Conservation (phyloP, 2,888 invertebrate genomes). For the Strigamia crassipes region DNA sequence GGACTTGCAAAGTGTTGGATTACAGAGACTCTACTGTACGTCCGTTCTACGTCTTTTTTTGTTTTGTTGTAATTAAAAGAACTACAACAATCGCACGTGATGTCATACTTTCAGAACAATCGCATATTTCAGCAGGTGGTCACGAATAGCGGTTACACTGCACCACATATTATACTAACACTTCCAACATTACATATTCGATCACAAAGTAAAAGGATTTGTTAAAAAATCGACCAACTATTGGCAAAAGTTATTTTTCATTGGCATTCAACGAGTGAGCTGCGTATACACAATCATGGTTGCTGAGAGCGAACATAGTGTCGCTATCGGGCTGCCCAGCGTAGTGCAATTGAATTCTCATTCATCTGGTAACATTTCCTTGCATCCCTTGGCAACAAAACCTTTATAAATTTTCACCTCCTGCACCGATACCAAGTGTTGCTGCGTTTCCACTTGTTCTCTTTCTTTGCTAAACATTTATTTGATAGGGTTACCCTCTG, state of each 20-base stretch:
- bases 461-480: neutral
- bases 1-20: too few species aligned
- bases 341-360: neutral
- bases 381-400: slow-evolving; percentile 1
- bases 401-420: slow-evolving; percentile 4
- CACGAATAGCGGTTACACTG: too few species aligned
- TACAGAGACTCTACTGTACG: too few species aligned
- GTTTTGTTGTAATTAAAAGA: too few species aligned
- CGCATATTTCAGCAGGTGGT: too few species aligned
- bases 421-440: neutral
- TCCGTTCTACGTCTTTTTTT: too few species aligned
- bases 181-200: neutral
- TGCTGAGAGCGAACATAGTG: neutral
- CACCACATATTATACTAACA: too few species aligned
- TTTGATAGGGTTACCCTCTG: neutral
- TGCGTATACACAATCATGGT: neutral
- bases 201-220: neutral
- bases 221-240: neutral
- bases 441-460: neutral
- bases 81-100: too few species aligned
- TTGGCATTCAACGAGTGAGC: neutral
- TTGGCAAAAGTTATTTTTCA: neutral
- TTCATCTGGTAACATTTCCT: neutral
- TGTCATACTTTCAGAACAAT: too few species aligned
- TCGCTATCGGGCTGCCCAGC: neutral